Conservation (phyloP, 1,140 invertebrate genomes). For the Gonatopus flavifemur region DNA sequence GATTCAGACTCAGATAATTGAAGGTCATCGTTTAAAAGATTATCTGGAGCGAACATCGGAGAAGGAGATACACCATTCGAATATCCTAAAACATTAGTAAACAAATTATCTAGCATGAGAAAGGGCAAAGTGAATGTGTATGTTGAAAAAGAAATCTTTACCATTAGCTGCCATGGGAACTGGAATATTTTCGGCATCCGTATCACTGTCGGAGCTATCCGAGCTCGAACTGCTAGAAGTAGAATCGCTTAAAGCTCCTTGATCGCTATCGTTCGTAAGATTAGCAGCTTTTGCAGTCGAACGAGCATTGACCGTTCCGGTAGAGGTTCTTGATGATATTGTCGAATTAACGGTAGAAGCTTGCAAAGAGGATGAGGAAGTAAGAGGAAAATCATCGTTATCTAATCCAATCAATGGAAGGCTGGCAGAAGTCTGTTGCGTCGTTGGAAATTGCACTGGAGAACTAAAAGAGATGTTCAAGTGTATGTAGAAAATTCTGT, state of each 20-base stretch:
- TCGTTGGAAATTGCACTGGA: slow-evolving; percentile 59
- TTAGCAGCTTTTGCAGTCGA: slow-evolving; percentile 6
- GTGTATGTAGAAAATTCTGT: slow-evolving; percentile 1
- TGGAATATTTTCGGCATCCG: slow-evolving; percentile 38
- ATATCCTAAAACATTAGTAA: slow-evolving; percentile 41
- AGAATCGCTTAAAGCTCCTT: slow-evolving; percentile 42
- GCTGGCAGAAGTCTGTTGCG: slow-evolving; percentile 68
- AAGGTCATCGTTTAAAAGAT: slow-evolving; percentile 73
- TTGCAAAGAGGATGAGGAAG: slow-evolving; percentile 24
- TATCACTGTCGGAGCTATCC: slow-evolving; percentile 51
- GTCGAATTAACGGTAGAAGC: slow-evolving; percentile 11
- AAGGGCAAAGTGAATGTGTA: slow-evolving; percentile 7
- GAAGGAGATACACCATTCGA: slow-evolving; percentile 44
- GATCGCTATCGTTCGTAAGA: slow-evolving; percentile 24
- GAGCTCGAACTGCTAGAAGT: slow-evolving; percentile 50
- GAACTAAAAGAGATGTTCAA: slow-evolving; percentile 58
- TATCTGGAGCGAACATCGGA: slow-evolving; percentile 57
- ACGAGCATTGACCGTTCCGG: slow-evolving; percentile 15
- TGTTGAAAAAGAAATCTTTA: slow-evolving; percentile 16
- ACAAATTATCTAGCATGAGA: not conserved
- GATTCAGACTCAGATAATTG: slow-evolving; percentile 76
- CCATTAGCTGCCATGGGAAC: slow-evolving; percentile 31
- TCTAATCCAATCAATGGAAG: slow-evolving; percentile 76
- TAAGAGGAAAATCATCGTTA: slow-evolving; percentile 55
- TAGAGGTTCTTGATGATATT: slow-evolving; percentile 24